Conservation (phyloP, 2,797 vertebrate genomes). For the Hippocampus kuda region DNA sequence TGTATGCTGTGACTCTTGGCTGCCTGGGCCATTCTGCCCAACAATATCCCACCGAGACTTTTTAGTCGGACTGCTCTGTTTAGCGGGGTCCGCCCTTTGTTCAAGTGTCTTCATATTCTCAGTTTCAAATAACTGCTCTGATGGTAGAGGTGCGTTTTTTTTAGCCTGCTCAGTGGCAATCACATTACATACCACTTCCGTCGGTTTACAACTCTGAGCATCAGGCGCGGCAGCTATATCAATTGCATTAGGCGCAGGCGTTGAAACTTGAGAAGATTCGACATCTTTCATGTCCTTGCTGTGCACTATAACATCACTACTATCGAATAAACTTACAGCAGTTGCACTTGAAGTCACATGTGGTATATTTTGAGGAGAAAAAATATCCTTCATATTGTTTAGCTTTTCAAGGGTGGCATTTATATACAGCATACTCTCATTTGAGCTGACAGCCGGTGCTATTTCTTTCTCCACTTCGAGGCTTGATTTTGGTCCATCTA, state of each 20-base stretch:
- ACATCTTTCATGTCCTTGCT: constrained; percentile 32
- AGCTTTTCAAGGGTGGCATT: constrained; percentile 30
- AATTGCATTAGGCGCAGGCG: constrained; percentile 33
- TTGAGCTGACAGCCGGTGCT: constrained; percentile 24
- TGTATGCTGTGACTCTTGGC: constrained; percentile 44
- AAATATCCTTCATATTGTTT: constrained; percentile 36
- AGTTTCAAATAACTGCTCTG: constrained; percentile 32
- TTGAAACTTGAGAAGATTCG: constrained; percentile 37
- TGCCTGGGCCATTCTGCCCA: constrained; percentile 56
- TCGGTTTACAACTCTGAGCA: constrained; percentile 52
- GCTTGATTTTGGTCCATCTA: constrained; percentile 23
- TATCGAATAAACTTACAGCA: constrained; percentile 26
- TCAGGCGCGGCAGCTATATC: constrained; percentile 35
- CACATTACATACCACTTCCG: constrained; percentile 31
- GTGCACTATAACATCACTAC: constrained; percentile 28
- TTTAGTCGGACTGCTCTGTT: constrained; percentile 44
- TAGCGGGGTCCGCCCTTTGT: constrained; percentile 31
- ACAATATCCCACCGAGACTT: constrained; percentile 75
- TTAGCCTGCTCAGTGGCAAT: constrained; percentile 16
- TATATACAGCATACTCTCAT: constrained; percentile 25
- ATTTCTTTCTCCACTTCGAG: constrained; percentile 38
- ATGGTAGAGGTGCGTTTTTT: constrained; percentile 15
- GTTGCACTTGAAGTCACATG: constrained; percentile 26
- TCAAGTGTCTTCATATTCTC: constrained; percentile 34
- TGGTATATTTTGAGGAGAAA: constrained; percentile 25